A percentile compares a stretch with the other conserved stretches of the same genome.
These are phyloP conservation scores for Phymatocera aterrima DNA, from an alignment of 2,888 invertebrate species.

Conservation along the genomic window DNA sequence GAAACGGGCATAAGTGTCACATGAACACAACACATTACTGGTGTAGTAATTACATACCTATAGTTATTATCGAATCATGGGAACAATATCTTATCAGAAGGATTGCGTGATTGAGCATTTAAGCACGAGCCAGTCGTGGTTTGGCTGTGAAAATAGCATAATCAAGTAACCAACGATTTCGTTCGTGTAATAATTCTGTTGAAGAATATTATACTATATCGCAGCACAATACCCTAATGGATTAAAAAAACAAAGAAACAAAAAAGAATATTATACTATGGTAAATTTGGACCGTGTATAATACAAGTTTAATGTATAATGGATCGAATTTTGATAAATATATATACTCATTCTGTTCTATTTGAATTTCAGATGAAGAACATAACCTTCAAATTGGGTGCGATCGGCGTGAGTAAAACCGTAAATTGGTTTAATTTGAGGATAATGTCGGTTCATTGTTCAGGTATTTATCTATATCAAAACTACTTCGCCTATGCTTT, in stretches of 20 bases:
- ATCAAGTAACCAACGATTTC: too few species aligned
- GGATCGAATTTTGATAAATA: background rate
- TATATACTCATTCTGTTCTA: background rate
- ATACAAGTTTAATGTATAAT: background rate
- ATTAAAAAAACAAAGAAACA: too few species aligned
- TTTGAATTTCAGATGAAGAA: conserved; percentile 29
- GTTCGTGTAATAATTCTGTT: too few species aligned
- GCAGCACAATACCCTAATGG: too few species aligned
- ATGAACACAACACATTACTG: too few species aligned
- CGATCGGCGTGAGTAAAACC: background rate
- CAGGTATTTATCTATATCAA: background rate
- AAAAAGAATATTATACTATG: background rate
- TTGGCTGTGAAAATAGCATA: too few species aligned
- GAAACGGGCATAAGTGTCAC: too few species aligned
- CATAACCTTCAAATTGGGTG: conserved; percentile 23
- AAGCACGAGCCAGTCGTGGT: too few species aligned
- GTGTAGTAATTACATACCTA: too few species aligned
- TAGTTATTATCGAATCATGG: too few species aligned
- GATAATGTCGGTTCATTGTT: conserved; percentile 26
- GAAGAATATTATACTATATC: too few species aligned
- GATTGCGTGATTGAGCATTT: too few species aligned
- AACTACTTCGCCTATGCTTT: background rate
- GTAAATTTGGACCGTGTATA: background rate
- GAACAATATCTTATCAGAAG: background rate
- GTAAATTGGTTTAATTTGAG: conserved; percentile 17